These are phyloP conservation scores for Esox masquinongy DNA, from an alignment of 2,797 vertebrate genomes.

Conservation along the genomic window DNA sequence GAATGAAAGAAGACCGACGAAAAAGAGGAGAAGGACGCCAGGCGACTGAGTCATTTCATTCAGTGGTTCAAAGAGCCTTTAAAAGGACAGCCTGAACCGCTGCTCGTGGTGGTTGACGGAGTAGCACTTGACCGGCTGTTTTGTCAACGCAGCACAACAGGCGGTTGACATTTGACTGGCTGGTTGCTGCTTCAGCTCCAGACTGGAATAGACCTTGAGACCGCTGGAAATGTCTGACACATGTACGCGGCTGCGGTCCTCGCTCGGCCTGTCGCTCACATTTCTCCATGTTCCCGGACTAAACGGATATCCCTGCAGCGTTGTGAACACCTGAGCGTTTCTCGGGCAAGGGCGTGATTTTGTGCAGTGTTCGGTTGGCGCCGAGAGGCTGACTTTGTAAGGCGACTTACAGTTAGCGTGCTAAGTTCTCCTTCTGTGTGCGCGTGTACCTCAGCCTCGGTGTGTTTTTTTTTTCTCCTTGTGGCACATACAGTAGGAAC, in stretches of 20 bases:
- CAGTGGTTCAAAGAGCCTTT: not conserved
- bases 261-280: conserved; percentile 35
- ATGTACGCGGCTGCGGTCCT: conserved; percentile 61
- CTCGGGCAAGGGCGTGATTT: not conserved
- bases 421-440: not conserved
- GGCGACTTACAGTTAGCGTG: not conserved
- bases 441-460: too few species aligned
- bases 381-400: too few species aligned
- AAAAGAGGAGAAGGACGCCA: not conserved
- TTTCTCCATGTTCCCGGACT: not conserved
- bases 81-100: not conserved
- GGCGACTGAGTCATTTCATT: not conserved
- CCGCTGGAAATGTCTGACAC: conserved; percentile 66
- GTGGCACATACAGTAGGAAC: not conserved
- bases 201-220: conserved; percentile 31
- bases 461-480: too few species aligned
- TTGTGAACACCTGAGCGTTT: not conserved
- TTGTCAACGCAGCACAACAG: conserved; percentile 1
- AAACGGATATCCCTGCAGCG: not conserved
- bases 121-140: not conserved
- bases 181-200: not conserved
- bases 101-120: not conserved
- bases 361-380: not conserved
- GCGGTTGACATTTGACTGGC: not conserved
- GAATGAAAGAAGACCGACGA: not conserved